Evolutionary conservation across 2,888 invertebrate species (phyloP), one percentile per base, ranked within the genome.

Genomic region (Lypha dubia): DNA sequence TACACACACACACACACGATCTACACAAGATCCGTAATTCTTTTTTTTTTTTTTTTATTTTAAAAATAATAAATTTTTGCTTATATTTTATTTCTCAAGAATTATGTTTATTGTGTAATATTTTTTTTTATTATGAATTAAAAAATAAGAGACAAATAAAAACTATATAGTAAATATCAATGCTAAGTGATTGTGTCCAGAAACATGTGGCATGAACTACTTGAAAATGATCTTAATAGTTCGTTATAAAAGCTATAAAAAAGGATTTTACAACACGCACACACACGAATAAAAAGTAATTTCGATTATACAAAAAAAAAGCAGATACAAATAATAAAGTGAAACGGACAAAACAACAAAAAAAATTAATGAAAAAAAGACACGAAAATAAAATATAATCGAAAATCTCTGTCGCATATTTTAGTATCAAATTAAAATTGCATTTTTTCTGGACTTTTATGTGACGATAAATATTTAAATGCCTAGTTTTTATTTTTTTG

Each of bases 381-480:
- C 9, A 38, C 0, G n/a, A 73, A 82, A 53, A 76, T n/a, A 51
- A 74, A 70, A 67, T 67, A 56, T 71, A 79, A 79, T 71, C 79
- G 79, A 71, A 63, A 65, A 79, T 81, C 77, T 81, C 77, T 84
- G 84, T 81, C 84, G 77, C 77, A 22, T 84, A 84, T 84, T 86
- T 87, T 86, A 86, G 86, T 80, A 86, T 87, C 86, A 86, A 85
- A 86, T 87, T 87, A 87, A 87, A 87, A 85, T 77, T 84, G 82
- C 86, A 77, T 85, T 87, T 83, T 62, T 77, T 32, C 51, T 63
- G 20, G 86, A 86, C 86, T 86, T 86, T 87, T 82, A 87, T 86
- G 84, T 82, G 81, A 75, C 81, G 74, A 86, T 86, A 86, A 86
- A 84, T 82, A 82, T 84, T 86, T 84, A 79, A 81, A 84, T 79